Evolutionary conservation across 2,113 vertebrate species (phyloP).

Genomic region (Nansenia antarctica): DNA sequence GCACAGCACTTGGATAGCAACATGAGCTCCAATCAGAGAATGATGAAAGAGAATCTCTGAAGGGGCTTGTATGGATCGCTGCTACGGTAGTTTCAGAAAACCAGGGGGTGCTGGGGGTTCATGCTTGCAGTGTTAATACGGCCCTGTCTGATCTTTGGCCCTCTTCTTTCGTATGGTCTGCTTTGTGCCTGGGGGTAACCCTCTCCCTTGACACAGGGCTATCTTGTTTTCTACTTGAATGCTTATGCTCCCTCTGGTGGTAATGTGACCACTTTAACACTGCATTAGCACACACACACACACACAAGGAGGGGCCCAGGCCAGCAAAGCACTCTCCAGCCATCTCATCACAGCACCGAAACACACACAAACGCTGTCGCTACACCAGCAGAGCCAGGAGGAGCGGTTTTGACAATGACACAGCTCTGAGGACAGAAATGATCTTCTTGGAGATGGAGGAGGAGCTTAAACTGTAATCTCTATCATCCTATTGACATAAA

Average conservation of each 20-base stretch:
- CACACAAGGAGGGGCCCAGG: slow-evolving; percentile 12
- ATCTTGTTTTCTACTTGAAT: slow-evolving; percentile 78
- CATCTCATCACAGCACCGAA: too few species aligned
- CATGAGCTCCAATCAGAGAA: too few species aligned
- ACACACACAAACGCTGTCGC: too few species aligned
- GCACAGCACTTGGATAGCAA: too few species aligned
- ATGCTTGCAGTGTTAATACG: slow-evolving; percentile 64
- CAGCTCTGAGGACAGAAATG: slow-evolving; percentile 53
- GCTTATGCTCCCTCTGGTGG: slow-evolving; percentile 84
- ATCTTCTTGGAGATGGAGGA: slow-evolving; percentile 61
- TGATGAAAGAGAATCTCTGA: too few species aligned
- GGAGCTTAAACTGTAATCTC: slow-evolving; percentile 65
- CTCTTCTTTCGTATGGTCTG: slow-evolving; percentile 71
- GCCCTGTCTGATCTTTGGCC: slow-evolving; percentile 69
- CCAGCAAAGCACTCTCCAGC: not conserved
- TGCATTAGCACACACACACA: slow-evolving; percentile 64
- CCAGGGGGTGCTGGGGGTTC: slow-evolving; percentile 43
- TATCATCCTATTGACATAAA: slow-evolving; percentile 69
- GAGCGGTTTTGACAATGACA: slow-evolving; percentile 51
- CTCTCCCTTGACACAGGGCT: slow-evolving; percentile 65
- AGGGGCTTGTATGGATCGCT: too few species aligned
- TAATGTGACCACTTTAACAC: slow-evolving; percentile 78
- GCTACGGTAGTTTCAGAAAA: too few species aligned
- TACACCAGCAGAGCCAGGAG: slow-evolving; percentile 26
- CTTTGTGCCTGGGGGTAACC: slow-evolving; percentile 46